These are phyloP conservation scores for Amniataba percoides DNA, from an alignment of 2,797 vertebrate genomes.

Conservation along the genomic window DNA sequence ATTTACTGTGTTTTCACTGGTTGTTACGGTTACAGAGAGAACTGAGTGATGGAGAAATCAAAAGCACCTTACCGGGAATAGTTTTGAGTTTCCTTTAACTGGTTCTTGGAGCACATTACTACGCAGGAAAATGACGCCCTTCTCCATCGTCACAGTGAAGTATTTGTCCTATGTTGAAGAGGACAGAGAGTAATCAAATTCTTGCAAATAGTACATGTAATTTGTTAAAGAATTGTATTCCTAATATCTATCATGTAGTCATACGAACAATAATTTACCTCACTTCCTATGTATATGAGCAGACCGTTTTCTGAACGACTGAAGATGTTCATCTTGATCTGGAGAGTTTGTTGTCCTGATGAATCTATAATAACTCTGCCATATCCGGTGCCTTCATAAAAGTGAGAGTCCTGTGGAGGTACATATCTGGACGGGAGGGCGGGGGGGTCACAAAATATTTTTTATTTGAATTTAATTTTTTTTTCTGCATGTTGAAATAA, in stretches of 20 bases:
- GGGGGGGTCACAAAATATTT: conserved; percentile 23
- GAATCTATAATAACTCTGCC: conserved; percentile 45
- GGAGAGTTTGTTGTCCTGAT: accelerated
- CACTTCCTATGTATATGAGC: conserved; percentile 71
- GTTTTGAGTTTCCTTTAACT: accelerated
- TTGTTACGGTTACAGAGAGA: background rate
- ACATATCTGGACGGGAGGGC: conserved; percentile 67
- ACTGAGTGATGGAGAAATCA: conserved; percentile 3
- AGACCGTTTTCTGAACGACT: conserved; percentile 76
- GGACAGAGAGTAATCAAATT: conserved; percentile 12
- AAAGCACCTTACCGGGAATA: conserved; percentile 61
- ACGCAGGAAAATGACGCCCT: conserved; percentile 54
- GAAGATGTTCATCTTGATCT: conserved; percentile 14
- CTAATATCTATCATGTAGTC: background rate
- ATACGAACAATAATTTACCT: conserved; percentile 65
- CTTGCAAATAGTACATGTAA: background rate
- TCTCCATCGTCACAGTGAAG: conserved; percentile 78
- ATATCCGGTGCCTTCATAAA: conserved; percentile 84
- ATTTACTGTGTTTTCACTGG: background rate
- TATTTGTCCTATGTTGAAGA: conserved; percentile 71
- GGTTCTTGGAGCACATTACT: conserved; percentile 34
- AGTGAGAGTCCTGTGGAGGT: conserved; percentile 19
- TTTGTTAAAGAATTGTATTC: background rate
- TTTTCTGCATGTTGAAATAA: background rate
- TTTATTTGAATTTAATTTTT: too few relatives aligned